Base-by-base conservation (phyloP, 2,113 vertebrate genomes). In the Sturnus vulgaris region DNA sequence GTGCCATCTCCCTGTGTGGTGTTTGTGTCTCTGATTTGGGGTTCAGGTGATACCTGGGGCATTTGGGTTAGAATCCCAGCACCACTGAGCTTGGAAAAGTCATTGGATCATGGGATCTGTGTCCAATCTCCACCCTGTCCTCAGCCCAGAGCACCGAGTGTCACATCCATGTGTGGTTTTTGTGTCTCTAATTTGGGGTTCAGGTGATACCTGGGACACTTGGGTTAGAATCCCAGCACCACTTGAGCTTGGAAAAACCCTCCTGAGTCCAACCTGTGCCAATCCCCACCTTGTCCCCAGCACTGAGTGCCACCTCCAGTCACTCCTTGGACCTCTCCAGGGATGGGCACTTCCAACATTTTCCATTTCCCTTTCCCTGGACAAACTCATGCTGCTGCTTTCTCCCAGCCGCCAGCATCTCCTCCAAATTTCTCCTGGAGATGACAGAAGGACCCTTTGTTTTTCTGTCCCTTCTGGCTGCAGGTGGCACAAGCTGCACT, bases 401-500 rank as follows among this genome's bases (percentile, higher is more conserved):
- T 6, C 31, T 70, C 24, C 76, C 21, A 14, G 42, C 13, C 52
- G 44, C 50, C 47, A 71, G 7, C 42, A 13, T 7, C 39, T 25
- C 30, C 47, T 39, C 11, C 1, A 1, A 16, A 47, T 17, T 2
- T 31, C 13, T 59, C 19, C 35, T 24, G 39, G 71, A 11, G 50
- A 2, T 86, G 60, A 96, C 11, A 0, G 9, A 31, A 31, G 11
- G 0, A 4, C 5, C 44, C 28, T 84, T 47, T 24, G 25, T 11
- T 39, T 39, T 17, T 2, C 25, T 49, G 12, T 20, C 21, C 55
- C 47, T 31, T 66, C 22, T 82, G 64, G 7, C 91, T 69, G 9
- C 97, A 99, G 99, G 96, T 99, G 99, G 99, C 98, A 99, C 98
- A 98, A 98, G 82, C 98, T 99, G 18, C 98, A 98, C 95, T 99